Conservation (phyloP, 2,797 vertebrate genomes). For the Cacajao melanocephalus region DNA sequence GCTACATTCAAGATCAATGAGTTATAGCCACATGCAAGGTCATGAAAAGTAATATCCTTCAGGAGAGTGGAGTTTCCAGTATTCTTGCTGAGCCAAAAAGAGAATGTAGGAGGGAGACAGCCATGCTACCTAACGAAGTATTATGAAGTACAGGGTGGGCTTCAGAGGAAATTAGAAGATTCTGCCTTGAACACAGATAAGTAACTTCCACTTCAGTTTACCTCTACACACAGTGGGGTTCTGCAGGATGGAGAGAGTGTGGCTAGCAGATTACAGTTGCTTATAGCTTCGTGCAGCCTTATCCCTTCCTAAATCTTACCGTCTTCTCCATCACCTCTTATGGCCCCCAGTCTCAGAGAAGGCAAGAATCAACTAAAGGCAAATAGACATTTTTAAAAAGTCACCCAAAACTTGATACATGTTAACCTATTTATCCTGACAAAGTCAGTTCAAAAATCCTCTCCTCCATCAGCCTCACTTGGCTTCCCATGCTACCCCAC, state of each 20-base stretch:
- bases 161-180: constrained; percentile 29
- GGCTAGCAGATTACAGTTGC: background rate
- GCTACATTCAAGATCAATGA: background rate
- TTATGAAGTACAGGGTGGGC: background rate
- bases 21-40: background rate
- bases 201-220: background rate
- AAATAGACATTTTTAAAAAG: background rate
- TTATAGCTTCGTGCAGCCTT: background rate
- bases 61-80: background rate
- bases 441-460: background rate
- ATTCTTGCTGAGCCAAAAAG: background rate
- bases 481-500: background rate
- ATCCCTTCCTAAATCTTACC: background rate
- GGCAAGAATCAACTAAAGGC: constrained; percentile 25
- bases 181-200: constrained; percentile 28
- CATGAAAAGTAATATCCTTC: background rate
- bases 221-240: background rate
- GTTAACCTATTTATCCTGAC: background rate
- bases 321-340: background rate
- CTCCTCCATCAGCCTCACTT: background rate
- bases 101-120: background rate
- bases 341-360: background rate
- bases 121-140: background rate
- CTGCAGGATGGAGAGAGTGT: background rate
- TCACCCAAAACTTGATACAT: background rate